phyloP scores from a whole-genome alignment of 2,888 invertebrate genomes.

The Adineta ricciae region DNA sequence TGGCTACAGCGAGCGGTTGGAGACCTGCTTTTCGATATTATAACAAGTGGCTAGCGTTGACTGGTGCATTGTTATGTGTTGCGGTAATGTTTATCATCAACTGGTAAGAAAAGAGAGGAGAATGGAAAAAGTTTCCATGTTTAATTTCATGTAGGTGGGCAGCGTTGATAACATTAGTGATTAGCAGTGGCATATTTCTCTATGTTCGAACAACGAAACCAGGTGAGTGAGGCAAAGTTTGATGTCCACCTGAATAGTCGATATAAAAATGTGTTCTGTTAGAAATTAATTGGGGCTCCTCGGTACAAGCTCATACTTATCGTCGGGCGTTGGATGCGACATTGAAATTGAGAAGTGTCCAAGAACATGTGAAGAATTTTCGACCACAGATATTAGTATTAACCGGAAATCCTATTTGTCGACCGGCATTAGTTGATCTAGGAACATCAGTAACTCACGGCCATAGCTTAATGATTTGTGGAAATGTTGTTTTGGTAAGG shows the following conservation, averaged over 20 bases:
- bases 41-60: slow-evolving; percentile 47
- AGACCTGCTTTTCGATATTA: slow-evolving; percentile 49
- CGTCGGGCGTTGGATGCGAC: slow-evolving; percentile 77
- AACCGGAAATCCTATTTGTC: slow-evolving; percentile 67
- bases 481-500: slow-evolving; percentile 68
- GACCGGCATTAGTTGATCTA: slow-evolving; percentile 81
- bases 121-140: neutral
- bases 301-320: slow-evolving; percentile 57
- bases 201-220: slow-evolving; percentile 71
- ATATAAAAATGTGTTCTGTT: neutral
- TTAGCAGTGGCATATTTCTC: slow-evolving; percentile 22
- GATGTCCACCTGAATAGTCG: neutral
- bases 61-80: slow-evolving; percentile 50
- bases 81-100: slow-evolving; percentile 87
- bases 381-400: slow-evolving; percentile 79
- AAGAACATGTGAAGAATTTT: slow-evolving; percentile 94
- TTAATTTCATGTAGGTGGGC: neutral
- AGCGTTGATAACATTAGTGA: neutral
- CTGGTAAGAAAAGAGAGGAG: slow-evolving; percentile 63
- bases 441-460: slow-evolving; percentile 79
- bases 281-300: slow-evolving; percentile 60
- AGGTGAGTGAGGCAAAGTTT: neutral
- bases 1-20: slow-evolving; percentile 49
- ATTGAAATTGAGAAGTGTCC: slow-evolving; percentile 73
- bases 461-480: slow-evolving; percentile 77